Conservation (phyloP, 2,797 vertebrate genomes). For the Miichthys miiuy region DNA sequence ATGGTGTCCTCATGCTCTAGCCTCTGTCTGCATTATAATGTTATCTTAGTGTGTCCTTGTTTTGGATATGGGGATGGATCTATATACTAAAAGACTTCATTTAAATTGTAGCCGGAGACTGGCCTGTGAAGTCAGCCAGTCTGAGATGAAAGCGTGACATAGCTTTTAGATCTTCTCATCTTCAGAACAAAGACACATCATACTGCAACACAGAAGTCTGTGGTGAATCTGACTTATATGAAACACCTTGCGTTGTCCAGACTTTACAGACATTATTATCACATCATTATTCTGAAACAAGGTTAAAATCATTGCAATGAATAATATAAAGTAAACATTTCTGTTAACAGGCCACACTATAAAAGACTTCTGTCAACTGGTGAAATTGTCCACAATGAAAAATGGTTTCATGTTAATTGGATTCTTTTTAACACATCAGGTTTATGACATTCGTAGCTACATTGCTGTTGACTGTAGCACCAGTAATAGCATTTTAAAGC, state of each 20-base stretch:
- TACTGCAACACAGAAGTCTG: slow-evolving; percentile 27
- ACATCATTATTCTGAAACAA: not conserved
- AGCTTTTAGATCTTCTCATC: slow-evolving; percentile 64
- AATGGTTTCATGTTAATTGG: slow-evolving; percentile 23
- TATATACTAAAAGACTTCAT: slow-evolving; percentile 28
- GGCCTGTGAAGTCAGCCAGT: slow-evolving; percentile 51
- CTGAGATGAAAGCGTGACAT: slow-evolving; percentile 64
- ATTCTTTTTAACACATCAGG: slow-evolving; percentile 29
- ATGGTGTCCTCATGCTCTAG: slow-evolving; percentile 40
- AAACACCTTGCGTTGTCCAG: not conserved
- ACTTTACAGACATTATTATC: slow-evolving; percentile 2
- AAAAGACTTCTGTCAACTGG: slow-evolving; percentile 17
- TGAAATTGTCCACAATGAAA: slow-evolving; percentile 18
- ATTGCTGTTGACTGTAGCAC: slow-evolving; percentile 53
- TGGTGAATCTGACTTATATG: slow-evolving; percentile 31
- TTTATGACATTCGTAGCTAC: slow-evolving; percentile 40
- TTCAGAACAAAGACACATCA: slow-evolving; percentile 60
- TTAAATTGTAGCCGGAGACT: slow-evolving; percentile 34
- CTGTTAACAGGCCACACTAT: not conserved
- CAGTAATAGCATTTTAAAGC: slow-evolving; percentile 70
- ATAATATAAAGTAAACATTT: not conserved
- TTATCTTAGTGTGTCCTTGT: slow-evolving; percentile 35
- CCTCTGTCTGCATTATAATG: slow-evolving; percentile 45
- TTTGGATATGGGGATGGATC: slow-evolving; percentile 36
- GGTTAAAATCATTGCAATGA: not conserved